These are phyloP conservation scores for Kryptolebias ocellatus DNA, from an alignment of 2,797 vertebrate genomes.

Conservation along the genomic window DNA sequence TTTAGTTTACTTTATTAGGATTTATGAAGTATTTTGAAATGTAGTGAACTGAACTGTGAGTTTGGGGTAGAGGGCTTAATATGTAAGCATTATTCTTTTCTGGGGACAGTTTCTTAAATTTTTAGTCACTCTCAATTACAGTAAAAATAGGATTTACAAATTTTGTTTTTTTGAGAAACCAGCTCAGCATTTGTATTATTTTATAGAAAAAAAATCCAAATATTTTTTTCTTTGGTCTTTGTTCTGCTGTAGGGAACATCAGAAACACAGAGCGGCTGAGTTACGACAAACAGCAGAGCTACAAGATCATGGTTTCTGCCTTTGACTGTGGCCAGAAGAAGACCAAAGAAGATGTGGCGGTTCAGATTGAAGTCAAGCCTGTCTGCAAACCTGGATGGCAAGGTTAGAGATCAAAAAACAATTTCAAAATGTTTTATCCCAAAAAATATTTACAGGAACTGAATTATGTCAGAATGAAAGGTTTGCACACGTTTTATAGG, in stretches of 20 bases:
- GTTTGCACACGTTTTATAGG: slow-evolving; percentile 16
- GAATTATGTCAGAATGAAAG: slow-evolving; percentile 9
- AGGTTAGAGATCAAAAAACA: slow-evolving; percentile 82
- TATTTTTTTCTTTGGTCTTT: slow-evolving; percentile 29
- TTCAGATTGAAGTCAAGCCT: slow-evolving; percentile 93
- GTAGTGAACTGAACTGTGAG: slow-evolving; percentile 28
- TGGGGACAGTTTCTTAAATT: neutral
- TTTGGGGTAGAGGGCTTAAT: no score
- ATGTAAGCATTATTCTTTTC: no score
- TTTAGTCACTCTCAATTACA: no score
- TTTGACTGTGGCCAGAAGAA: slow-evolving; percentile 96
- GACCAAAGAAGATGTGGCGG: slow-evolving; percentile 87
- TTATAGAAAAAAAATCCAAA: slow-evolving; percentile 5
- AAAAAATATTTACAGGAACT: slow-evolving; percentile 1
- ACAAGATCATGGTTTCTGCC: slow-evolving; percentile 93
- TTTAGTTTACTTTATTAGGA: no score
- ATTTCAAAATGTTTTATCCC: neutral
- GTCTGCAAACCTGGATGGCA: slow-evolving; percentile 98
- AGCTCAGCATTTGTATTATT: neutral
- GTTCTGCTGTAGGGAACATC: slow-evolving; percentile 88
- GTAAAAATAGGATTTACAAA: no score
- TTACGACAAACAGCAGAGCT: slow-evolving; percentile 91
- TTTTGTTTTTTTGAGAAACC: no score
- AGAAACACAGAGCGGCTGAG: slow-evolving; percentile 94
- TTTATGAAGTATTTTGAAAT: slow-evolving; percentile 33